A percentile compares a stretch with the other conserved stretches of the same genome.
Conservation (phyloP, 92 coral and sea anemone species). For the Epizoanthus stellaris region DNA sequence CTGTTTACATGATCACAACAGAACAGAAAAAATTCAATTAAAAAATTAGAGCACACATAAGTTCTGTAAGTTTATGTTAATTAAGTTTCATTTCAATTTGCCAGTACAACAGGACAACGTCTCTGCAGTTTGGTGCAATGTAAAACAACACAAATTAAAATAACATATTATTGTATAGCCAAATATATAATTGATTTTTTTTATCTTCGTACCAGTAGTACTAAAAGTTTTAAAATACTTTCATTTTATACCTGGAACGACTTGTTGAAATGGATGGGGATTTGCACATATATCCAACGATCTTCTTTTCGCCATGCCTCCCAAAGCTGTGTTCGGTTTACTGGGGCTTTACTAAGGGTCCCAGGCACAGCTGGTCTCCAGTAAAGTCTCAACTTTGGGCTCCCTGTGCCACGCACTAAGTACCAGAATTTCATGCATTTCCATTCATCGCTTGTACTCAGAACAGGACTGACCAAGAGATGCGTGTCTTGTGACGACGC, state of each 20-base stretch:
- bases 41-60: too few species aligned
- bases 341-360: too few species aligned
- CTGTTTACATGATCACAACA: too few species aligned
- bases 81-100: too few species aligned
- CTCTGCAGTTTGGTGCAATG: too few species aligned
- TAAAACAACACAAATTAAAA: too few species aligned
- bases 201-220: too few species aligned
- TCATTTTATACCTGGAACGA: constrained; percentile 26
- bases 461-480: constrained; percentile 14
- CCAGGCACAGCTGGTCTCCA: constrained; percentile 9
- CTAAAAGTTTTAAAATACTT: too few species aligned
- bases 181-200: too few species aligned
- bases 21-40: too few species aligned
- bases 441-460: not conserved
- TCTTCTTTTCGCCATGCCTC: not conserved
- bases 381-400: not conserved
- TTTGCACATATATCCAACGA: constrained; percentile 12
- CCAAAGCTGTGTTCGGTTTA: constrained; percentile 2
- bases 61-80: too few species aligned
- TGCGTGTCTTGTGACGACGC: not conserved
- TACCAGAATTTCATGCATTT: constrained; percentile 38
- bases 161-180: not conserved
- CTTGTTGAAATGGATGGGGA: not conserved
- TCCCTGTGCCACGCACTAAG: constrained; percentile 3
- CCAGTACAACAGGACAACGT: too few species aligned